A percentile compares a stretch with the other conserved stretches of the same genome.
Evolutionary conservation across 2,888 invertebrate species (phyloP).

Genomic region (Resseliella maxima): DNA sequence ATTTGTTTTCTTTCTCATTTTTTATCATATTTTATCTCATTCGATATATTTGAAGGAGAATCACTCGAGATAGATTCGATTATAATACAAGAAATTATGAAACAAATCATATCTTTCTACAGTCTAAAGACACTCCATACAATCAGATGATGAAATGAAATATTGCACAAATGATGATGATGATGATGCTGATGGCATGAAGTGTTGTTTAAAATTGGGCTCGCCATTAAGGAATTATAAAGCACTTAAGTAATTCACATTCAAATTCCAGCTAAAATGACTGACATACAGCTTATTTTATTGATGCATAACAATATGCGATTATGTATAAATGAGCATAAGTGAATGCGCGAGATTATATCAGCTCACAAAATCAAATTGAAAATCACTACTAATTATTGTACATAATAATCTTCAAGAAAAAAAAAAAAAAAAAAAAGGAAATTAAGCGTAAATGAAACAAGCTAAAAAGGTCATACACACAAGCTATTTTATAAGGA

Average conservation of each 20-base stretch:
- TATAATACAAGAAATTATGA: too few species aligned
- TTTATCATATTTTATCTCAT: too few species aligned
- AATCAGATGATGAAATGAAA: too few species aligned
- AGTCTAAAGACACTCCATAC: too few species aligned
- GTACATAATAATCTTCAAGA: not conserved
- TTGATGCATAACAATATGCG: not conserved
- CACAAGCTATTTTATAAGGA: not conserved
- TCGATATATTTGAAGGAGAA: too few species aligned
- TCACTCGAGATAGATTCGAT: too few species aligned
- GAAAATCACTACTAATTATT: not conserved
- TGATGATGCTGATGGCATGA: too few species aligned
- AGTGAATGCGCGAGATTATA: not conserved
- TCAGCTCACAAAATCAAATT: slow-evolving; percentile 10
- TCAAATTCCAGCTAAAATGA: not conserved
- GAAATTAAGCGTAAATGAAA: not conserved
- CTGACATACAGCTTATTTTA: not conserved
- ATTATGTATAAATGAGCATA: not conserved
- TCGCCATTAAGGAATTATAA: not conserved
- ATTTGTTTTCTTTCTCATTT: too few species aligned
- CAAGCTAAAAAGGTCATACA: not conserved
- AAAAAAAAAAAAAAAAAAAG: too few species aligned
- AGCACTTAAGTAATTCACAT: not conserved
- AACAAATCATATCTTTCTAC: too few species aligned
- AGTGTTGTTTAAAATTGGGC: not conserved
- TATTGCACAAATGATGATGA: too few species aligned